Evolutionary conservation across 1,140 invertebrate genomes (phyloP), one percentile per base, ranked within the genome.

Genomic region (Melipona quadrifasciata): DNA sequence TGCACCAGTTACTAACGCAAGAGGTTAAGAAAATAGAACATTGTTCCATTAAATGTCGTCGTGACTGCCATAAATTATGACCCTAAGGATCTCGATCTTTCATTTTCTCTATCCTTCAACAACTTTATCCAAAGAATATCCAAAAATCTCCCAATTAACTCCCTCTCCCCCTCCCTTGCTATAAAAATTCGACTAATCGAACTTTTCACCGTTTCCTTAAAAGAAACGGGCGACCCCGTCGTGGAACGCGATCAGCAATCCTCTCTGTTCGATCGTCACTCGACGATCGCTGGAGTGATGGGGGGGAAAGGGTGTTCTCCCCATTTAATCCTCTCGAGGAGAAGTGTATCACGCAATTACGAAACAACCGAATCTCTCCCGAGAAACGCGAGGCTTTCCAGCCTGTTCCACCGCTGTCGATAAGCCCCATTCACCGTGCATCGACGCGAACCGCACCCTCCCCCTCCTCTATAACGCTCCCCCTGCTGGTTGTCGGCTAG

Each of bases 321-420:
- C 24, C 61, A 12, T 70, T 34, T 31, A 86, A 82, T 82, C 75
- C 64, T 76, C 72, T 67, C n/a, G 17, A 19, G 73, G n/a, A 8
- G 51, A 75, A 75, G 27, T 61, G 51, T 75, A 75, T 67, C 27
- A 55, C 58, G 21, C 51, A 61, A 31, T 84, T 77, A 68, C 19
- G 34, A 68, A 80, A 68, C 53, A 68, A 80, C 57, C 57, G 58
- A 65, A 80, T 73, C 76, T 80, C 39, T 58, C 6, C 1, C 24
- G 24, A 24, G 21, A 16, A 51, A 12, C n/a, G 47, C 17, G 11
- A 34, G 39, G 10, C 24, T 67, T 61, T 73, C 2, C 61, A 68
- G 17, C 27, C 14, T 55, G 39, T 47, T 51, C 21, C 53, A 2
- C 57, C n/a, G 58, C 39, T 31, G 21, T 58, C 53, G 53, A 68